These are phyloP conservation scores for Heteropelma amictum DNA, from an alignment of 2,888 invertebrate species.

Conservation along the genomic window DNA sequence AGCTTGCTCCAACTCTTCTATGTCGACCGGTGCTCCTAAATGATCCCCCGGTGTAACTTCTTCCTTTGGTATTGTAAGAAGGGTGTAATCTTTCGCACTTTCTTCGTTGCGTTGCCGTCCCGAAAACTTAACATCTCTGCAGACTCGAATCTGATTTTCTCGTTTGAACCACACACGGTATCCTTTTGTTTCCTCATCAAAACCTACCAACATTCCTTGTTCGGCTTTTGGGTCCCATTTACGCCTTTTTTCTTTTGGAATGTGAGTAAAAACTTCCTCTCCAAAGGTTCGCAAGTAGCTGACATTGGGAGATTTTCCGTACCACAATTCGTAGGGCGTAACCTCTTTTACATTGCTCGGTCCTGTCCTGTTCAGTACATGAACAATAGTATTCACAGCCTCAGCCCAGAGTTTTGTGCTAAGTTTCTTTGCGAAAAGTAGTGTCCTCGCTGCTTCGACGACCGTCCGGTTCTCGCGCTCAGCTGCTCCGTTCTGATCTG, in stretches of 20 bases:
- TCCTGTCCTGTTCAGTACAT: too few species aligned
- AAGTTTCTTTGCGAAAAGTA: too few species aligned
- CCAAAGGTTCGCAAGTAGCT: constrained; percentile 22
- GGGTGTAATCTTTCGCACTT: constrained; percentile 15
- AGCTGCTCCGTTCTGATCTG: too few species aligned
- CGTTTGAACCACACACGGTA: constrained; percentile 34
- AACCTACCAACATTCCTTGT: too few species aligned
- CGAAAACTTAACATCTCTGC: constrained; percentile 39
- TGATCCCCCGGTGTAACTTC: neutral
- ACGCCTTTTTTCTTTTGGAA: constrained; percentile 36
- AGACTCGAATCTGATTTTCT: constrained; percentile 25
- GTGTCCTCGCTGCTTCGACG: too few species aligned
- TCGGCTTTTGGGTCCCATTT: constrained; percentile 3
- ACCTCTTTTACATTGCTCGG: too few species aligned
- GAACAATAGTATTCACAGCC: too few species aligned
- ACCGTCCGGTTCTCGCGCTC: too few species aligned
- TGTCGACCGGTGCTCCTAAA: neutral
- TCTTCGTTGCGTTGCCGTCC: constrained; percentile 15
- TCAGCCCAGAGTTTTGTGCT: too few species aligned
- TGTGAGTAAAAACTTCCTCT: constrained; percentile 18
- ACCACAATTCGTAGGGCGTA: constrained; percentile 41
- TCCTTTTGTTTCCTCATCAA: constrained; percentile 38
- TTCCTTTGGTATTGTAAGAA: constrained; percentile 19
- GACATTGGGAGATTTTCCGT: neutral
- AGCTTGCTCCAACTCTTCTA: neutral